Evolutionary conservation across 2,888 invertebrate species (phyloP).

Genomic region (Lapara coniferarum): DNA sequence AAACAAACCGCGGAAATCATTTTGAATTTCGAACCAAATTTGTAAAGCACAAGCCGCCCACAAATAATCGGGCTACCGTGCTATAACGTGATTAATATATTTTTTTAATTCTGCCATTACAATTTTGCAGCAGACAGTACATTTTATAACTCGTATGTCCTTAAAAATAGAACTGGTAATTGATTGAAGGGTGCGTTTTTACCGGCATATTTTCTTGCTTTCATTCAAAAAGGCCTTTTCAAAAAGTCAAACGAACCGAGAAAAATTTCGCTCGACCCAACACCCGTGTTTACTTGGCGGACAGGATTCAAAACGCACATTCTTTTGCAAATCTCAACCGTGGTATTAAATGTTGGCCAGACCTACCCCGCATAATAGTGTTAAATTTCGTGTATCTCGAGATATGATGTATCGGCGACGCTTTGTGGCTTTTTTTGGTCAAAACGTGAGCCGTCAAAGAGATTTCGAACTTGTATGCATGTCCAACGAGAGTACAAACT

Average conservation of each 20-base stretch:
- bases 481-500: background rate
- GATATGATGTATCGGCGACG: slow-evolving; percentile 74
- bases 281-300: slow-evolving; percentile 76
- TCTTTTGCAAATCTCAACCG: slow-evolving; percentile 56
- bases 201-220: slow-evolving; percentile 38
- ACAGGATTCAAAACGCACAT: slow-evolving; percentile 62
- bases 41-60: slow-evolving; percentile 60
- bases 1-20: slow-evolving; percentile 24
- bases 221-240: slow-evolving; percentile 62
- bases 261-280: slow-evolving; percentile 67
- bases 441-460: slow-evolving; percentile 29
- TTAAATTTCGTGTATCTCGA: slow-evolving; percentile 75
- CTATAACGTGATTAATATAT: slow-evolving; percentile 71
- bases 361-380: slow-evolving; percentile 70
- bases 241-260: slow-evolving; percentile 72
- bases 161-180: slow-evolving; percentile 40
- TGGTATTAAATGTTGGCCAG: slow-evolving; percentile 68
- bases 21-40: slow-evolving; percentile 46
- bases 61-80: slow-evolving; percentile 72
- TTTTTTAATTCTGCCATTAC: slow-evolving; percentile 50
- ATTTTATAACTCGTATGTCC: slow-evolving; percentile 33
- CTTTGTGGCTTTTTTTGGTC: slow-evolving; percentile 49
- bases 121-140: slow-evolving; percentile 23
- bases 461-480: slow-evolving; percentile 10
- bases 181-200: slow-evolving; percentile 8